These are phyloP conservation scores for Tragelaphus strepsiceros DNA, from an alignment of 2,113 vertebrate genomes.

Conservation along the genomic window DNA sequence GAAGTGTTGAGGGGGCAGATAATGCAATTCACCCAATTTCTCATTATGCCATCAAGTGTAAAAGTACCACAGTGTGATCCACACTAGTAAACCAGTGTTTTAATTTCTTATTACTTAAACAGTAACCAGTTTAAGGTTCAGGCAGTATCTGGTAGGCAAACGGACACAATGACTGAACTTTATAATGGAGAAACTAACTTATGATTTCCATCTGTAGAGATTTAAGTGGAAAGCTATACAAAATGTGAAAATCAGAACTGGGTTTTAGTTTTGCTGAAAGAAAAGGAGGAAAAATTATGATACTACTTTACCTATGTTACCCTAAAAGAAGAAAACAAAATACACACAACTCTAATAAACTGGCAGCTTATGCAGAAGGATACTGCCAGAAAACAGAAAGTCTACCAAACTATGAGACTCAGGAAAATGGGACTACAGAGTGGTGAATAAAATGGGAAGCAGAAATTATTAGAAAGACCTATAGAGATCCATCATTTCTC, in stretches of 20 bases:
- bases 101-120: not conserved
- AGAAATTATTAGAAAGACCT: not conserved
- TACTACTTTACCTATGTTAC: not conserved
- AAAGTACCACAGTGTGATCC: not conserved
- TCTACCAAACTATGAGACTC: not conserved
- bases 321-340: not conserved
- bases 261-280: conserved; percentile 41
- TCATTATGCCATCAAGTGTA: not conserved
- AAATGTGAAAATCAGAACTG: not conserved
- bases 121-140: conserved; percentile 24
- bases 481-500: not conserved
- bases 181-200: not conserved
- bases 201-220: not conserved
- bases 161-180: not conserved
- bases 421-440: not conserved
- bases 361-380: not conserved
- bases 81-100: not conserved
- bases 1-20: not conserved
- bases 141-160: not conserved
- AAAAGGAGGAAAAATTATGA: not conserved
- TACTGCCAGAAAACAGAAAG: not conserved
- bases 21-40: not conserved
- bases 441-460: not conserved
- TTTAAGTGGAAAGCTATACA: not conserved
- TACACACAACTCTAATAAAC: not conserved